Conservation (phyloP, 2,113 vertebrate species). For the Perca fluviatilis region DNA sequence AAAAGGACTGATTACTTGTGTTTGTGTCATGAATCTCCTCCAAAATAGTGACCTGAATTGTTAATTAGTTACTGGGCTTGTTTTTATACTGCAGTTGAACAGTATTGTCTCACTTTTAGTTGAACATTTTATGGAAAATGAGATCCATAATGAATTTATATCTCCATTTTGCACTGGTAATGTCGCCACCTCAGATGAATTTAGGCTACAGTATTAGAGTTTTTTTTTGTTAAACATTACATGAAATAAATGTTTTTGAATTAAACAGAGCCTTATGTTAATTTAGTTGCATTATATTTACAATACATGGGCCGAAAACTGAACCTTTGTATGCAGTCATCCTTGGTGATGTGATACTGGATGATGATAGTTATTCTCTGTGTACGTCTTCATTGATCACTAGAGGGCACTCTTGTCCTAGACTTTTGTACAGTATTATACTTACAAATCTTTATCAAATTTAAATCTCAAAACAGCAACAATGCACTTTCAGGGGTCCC, state of each 20-base stretch:
- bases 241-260: constrained; percentile 11
- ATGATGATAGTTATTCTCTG: background rate
- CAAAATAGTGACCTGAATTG: background rate
- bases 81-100: constrained; percentile 8
- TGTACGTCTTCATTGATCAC: constrained; percentile 32
- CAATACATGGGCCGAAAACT: background rate
- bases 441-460: constrained; percentile 3
- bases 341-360: background rate
- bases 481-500: background rate
- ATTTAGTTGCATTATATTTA: background rate
- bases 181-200: constrained; percentile 11
- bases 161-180: constrained; percentile 41
- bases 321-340: background rate
- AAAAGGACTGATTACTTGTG: constrained; percentile 25
- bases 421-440: background rate
- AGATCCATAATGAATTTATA: constrained; percentile 39
- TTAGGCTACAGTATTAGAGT: constrained; percentile 1
- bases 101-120: background rate
- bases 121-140: background rate
- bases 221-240: background rate
- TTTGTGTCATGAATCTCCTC: background rate
- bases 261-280: constrained; percentile 3
- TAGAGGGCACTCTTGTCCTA: constrained; percentile 67
- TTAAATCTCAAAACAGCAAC: background rate
- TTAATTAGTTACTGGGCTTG: background rate